Evolutionary conservation across 2,113 vertebrate species (phyloP).

Genomic region (Gallinago undulata): DNA sequence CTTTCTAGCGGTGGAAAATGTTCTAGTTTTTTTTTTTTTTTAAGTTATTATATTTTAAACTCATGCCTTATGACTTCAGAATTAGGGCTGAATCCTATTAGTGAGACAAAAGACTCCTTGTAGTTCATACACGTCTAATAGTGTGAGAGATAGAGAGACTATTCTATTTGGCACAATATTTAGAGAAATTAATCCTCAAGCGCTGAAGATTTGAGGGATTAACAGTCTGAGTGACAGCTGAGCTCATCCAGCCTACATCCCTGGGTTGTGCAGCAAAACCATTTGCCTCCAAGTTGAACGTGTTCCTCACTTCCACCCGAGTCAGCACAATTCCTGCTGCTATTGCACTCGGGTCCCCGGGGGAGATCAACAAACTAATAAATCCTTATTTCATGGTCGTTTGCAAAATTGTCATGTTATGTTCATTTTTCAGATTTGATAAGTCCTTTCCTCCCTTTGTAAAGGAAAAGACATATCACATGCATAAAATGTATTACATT

Average conservation of each 20-base stretch:
- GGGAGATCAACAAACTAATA: constrained; percentile 42
- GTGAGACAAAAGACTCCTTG: constrained; percentile 55
- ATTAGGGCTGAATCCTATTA: constrained; percentile 60
- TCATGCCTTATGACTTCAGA: not conserved
- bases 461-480: not conserved
- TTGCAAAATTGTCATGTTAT: not conserved
- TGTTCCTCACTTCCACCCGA: not conserved
- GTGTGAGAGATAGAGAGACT: constrained; percentile 18
- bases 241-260: constrained; percentile 37
- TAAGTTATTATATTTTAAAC: not conserved
- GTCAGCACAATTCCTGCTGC: constrained; percentile 23
- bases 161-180: constrained; percentile 67
- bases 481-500: not conserved
- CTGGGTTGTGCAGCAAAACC: constrained; percentile 7
- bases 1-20: not conserved
- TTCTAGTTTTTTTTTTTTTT: not conserved
- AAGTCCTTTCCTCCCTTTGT: not conserved
- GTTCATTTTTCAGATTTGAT: not conserved
- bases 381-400: constrained; percentile 24
- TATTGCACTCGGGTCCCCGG: not conserved
- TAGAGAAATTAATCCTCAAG: constrained; percentile 65
- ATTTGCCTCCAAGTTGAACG: constrained; percentile 34
- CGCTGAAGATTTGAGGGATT: constrained; percentile 60
- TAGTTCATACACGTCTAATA: constrained; percentile 4
- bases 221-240: constrained; percentile 27